Evolutionary conservation across 2,113 vertebrate species (phyloP).

Genomic region (Saimiri boliviensis): DNA sequence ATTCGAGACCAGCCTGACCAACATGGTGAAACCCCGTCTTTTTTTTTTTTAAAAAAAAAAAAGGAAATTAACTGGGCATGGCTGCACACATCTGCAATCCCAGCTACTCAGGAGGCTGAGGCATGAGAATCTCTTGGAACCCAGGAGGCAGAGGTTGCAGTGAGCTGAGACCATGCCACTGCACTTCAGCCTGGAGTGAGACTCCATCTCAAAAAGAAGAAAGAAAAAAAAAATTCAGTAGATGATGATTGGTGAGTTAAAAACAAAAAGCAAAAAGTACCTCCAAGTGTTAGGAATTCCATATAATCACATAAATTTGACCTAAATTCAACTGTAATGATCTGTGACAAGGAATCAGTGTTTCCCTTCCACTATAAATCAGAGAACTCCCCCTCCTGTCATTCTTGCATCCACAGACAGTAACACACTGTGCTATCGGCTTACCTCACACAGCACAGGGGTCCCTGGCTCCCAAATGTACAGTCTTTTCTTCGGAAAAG

Average conservation of each 20-base stretch:
- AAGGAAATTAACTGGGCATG: too few species aligned
- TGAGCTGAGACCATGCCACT: too few species aligned
- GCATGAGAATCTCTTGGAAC: too few species aligned
- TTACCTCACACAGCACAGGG: not conserved
- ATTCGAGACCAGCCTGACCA: too few species aligned
- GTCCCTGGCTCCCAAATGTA: not conserved
- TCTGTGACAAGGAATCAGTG: fast-evolving
- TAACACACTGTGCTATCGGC: not conserved
- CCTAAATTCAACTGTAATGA: fast-evolving
- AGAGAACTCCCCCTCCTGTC: not conserved
- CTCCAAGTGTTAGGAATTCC: fast-evolving
- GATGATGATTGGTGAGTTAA: not conserved
- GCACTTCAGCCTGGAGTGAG: too few species aligned
- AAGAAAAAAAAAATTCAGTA: not conserved
- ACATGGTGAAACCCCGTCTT: too few species aligned
- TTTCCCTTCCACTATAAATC: slow-evolving; percentile 19
- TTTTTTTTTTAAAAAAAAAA: too few species aligned
- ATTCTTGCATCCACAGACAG: not conserved
- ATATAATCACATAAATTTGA: fast-evolving
- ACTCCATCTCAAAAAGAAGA: too few species aligned
- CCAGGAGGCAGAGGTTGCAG: too few species aligned
- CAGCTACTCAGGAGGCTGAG: too few species aligned
- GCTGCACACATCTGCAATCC: too few species aligned
- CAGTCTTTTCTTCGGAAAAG: slow-evolving; percentile 29
- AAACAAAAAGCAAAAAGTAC: not conserved